Conservation (phyloP, 2,797 vertebrate genomes). For the Gobionotothen gibberifrons region DNA sequence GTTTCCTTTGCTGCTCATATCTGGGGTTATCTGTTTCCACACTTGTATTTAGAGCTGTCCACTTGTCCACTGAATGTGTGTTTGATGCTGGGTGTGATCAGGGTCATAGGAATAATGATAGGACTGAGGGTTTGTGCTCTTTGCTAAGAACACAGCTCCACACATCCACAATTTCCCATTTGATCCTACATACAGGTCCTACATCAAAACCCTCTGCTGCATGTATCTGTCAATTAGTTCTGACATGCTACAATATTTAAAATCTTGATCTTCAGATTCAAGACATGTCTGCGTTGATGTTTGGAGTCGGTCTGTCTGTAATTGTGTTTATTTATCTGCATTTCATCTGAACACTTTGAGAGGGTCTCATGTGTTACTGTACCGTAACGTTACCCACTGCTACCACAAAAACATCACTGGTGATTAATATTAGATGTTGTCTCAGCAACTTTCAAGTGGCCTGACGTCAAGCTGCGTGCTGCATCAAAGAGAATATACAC, state of each 20-base stretch:
- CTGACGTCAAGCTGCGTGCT: constrained; percentile 66
- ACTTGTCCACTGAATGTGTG: constrained; percentile 1
- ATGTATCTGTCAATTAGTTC: background rate
- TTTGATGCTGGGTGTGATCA: constrained; percentile 12
- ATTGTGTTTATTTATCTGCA: constrained; percentile 31
- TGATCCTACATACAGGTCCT: background rate
- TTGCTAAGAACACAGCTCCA: background rate
- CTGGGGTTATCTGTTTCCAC: constrained; percentile 11
- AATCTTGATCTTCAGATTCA: constrained; percentile 15
- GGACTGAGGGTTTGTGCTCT: background rate
- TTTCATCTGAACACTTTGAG: constrained; percentile 22
- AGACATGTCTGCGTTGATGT: constrained; percentile 3
- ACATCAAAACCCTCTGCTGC: constrained; percentile 25
- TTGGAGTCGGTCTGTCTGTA: background rate
- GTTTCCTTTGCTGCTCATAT: background rate
- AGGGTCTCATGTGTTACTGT: constrained; percentile 28
- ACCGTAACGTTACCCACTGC: constrained; percentile 14
- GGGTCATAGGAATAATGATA: background rate
- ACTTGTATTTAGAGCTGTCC: constrained; percentile 6
- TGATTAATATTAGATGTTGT: constrained; percentile 80
- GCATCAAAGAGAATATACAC: constrained; percentile 83
- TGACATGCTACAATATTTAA: constrained; percentile 42
- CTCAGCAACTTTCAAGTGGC: constrained; percentile 76
- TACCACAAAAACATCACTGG: constrained; percentile 42
- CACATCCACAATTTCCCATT: background rate